Base-by-base conservation (phyloP, 1,140 invertebrate species). In the Cryptotermes secundus region DNA sequence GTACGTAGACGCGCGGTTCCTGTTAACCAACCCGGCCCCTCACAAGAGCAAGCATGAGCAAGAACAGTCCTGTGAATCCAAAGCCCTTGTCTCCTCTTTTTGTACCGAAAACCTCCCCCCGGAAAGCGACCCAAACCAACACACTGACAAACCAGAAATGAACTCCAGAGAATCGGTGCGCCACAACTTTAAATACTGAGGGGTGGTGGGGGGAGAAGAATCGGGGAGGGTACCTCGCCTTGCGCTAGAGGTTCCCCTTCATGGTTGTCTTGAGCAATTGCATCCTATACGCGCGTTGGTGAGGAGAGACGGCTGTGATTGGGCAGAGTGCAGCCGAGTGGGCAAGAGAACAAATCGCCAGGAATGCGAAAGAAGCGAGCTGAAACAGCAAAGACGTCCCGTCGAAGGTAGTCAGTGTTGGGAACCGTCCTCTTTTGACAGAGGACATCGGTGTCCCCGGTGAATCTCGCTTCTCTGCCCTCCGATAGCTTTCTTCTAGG, bases 131-230 rank as follows among this genome's bases (percentile, higher is more conserved):
- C 59, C 59, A 65, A 65, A 65, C 59, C 59, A n/a, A n/a, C n/a
- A 65, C 59, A 65, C 59, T 65, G 59, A 65, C 59, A 65, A 26
- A n/a, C 59, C 59, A 65, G 59, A 65, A 65, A 65, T 65, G 59
- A 65, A 65, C 59, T 65, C 59, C 59, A 9, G 59, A n/a, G 59
- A 65, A 26, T 26, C 59, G 6, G 59, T 65, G 59, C 59, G 59
- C 24, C 26, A n/a, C 59, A 65, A 65, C 59, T 65, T 65, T 65
- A 65, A 65, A 65, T 65, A n/a, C 59, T 65, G 2, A 1, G 59
- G 59, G 59, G 59, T 4, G 26, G 59, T 2, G 26, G 59, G 59
- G 12, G 59, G 24, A 49, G 45, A 12, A 49, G 9, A 14, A 49
- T 49, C 45, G 59, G 59, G n/a, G 59, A n/a, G 26, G 59, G 59